Conservation (phyloP, 1,140 invertebrate genomes). For the Dufourea novaeangliae region DNA sequence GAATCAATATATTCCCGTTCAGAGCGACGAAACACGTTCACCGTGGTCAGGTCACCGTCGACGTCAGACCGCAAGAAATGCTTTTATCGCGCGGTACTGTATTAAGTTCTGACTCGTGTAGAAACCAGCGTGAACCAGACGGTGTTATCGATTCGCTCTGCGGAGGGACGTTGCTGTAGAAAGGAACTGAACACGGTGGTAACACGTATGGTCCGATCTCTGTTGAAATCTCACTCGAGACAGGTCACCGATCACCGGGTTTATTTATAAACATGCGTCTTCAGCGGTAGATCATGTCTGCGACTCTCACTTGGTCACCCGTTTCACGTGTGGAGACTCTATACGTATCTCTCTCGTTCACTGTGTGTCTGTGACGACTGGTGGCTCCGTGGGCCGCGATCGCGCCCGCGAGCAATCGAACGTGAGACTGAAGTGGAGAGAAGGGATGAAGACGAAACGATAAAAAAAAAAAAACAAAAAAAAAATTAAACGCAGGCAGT, state of each 20-base stretch:
- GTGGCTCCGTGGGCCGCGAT: too few species aligned
- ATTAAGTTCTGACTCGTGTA: too few species aligned
- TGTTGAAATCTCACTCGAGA: not conserved
- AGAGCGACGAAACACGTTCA: not conserved
- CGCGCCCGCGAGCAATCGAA: not conserved
- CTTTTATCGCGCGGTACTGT: too few species aligned
- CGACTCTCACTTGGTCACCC: constrained; percentile 42
- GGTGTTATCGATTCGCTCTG: not conserved
- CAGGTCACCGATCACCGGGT: constrained; percentile 22
- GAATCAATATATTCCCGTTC: too few species aligned
- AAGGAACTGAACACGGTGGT: not conserved
- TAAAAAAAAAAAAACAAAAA: too few species aligned
- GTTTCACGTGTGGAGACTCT: constrained; percentile 15
- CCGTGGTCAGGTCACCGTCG: not conserved
- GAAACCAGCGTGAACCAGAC: constrained; percentile 5
- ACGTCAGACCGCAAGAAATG: not conserved
- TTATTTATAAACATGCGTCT: constrained; percentile 27
- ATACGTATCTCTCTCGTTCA: not conserved
- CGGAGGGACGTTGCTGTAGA: not conserved
- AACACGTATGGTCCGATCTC: not conserved
- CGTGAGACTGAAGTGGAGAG: not conserved
- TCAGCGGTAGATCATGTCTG: constrained; percentile 73
- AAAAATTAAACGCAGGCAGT: too few species aligned
- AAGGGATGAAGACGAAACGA: too few species aligned
- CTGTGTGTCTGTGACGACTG: not conserved